Conservation (phyloP, 2,888 invertebrate genomes). For the Euzetes globulus region DNA sequence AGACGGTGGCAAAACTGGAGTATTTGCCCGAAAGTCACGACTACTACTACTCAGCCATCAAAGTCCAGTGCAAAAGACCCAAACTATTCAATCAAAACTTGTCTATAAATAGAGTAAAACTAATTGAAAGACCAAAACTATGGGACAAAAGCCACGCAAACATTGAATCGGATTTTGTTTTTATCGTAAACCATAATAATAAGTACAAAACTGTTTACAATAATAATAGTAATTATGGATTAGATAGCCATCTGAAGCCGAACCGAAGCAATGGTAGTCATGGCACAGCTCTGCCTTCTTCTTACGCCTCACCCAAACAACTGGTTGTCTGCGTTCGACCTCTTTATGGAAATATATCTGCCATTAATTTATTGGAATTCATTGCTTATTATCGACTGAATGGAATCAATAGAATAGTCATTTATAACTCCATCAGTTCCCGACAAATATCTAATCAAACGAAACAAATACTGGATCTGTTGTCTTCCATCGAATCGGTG, state of each 20-base stretch:
- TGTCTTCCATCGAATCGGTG: slow-evolving; percentile 1
- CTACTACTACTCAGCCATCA: slow-evolving; percentile 18
- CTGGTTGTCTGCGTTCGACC: slow-evolving; percentile 34
- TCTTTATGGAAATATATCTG: slow-evolving; percentile 19
- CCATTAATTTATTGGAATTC: slow-evolving; percentile 32
- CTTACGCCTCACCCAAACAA: neutral
- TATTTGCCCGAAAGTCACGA: slow-evolving; percentile 33
- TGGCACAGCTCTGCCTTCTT: too few relatives aligned
- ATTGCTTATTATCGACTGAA: slow-evolving; percentile 31
- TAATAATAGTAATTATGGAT: neutral
- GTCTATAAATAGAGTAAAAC: neutral
- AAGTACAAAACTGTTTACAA: neutral
- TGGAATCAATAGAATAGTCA: slow-evolving; percentile 11
- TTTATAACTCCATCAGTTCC: slow-evolving; percentile 13
- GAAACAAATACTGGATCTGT: neutral
- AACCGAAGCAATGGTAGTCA: neutral
- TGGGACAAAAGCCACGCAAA: neutral
- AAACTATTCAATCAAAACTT: neutral
- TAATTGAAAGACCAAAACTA: neutral
- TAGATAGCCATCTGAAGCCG: neutral
- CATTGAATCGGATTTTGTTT: slow-evolving; percentile 12
- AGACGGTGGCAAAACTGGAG: slow-evolving; percentile 1
- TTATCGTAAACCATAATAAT: neutral
- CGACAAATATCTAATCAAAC: neutral
- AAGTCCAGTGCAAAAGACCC: slow-evolving; percentile 16